Percentiles rank a stretch among this genome's conserved stretches.
These are phyloP conservation scores for Caenorhabditis zanzibari DNA, from an alignment of 2,888 invertebrate species.

Conservation along the genomic window DNA sequence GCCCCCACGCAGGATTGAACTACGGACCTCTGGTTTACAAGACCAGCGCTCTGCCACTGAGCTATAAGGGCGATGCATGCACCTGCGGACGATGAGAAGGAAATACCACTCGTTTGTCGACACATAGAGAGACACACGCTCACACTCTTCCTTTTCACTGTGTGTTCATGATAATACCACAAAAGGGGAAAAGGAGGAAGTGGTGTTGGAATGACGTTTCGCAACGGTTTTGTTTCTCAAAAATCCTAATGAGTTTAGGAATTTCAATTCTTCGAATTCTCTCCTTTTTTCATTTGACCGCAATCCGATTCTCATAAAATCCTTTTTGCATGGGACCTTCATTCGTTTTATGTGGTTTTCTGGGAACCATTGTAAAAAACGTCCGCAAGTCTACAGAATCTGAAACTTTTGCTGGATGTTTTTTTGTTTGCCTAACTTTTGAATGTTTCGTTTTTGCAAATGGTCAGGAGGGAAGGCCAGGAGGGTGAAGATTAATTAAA, in stretches of 20 bases:
- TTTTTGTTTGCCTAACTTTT: background rate
- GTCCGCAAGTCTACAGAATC: background rate
- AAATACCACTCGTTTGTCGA: background rate
- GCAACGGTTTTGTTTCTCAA: background rate
- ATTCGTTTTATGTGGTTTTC: conserved; percentile 1
- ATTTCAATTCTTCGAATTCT: background rate
- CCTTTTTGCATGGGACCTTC: background rate
- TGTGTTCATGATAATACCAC: background rate
- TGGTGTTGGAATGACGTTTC: background rate
- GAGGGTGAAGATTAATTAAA: background rate
- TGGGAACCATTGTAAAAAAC: conserved; percentile 29
- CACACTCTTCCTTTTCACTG: background rate
- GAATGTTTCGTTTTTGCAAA: conserved; percentile 20
- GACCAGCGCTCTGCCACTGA: conserved; percentile 72
- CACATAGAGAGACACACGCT: background rate
- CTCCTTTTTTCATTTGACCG: background rate
- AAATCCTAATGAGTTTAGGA: background rate
- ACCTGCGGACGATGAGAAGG: background rate
- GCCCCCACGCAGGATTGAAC: conserved; percentile 64
- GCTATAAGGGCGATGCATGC: conserved; percentile 59
- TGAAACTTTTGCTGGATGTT: background rate
- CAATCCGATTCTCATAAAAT: conserved; percentile 43
- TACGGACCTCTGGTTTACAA: conserved; percentile 72
- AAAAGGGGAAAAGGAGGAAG: background rate
- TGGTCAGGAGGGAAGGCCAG: background rate